Evolutionary conservation across 2,113 vertebrate species (phyloP), one percentile per base, ranked within the genome.

Genomic region (Rutilus rutilus): DNA sequence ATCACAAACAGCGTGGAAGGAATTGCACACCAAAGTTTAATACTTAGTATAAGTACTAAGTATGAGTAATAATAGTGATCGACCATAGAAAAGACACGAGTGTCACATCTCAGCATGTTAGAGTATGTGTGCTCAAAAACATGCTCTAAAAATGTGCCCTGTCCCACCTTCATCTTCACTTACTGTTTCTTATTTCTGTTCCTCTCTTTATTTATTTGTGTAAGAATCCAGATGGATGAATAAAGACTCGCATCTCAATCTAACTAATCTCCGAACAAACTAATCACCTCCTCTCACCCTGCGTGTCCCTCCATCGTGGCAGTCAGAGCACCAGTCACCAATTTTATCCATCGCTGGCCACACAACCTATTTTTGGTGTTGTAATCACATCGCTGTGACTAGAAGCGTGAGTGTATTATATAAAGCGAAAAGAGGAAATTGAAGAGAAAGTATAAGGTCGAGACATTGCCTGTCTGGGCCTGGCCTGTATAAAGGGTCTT

Each of bases 301-400:
- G 50, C 64, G 78, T 7, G 30, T 81, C 59, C 59, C 45, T 84
- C 74, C 69, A 83, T 78, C n/a, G 45, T 47, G 80, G 25, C 77
- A 78, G 81, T 45, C 39, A 65, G 80, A 79, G 75, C 57, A 67
- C 67, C 47, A 74, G 36, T 79, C 83, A 60, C 81, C 60, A 86
- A 67, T 88, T 88, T 76, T 52, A 84, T 77, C 71, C 77, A 60
- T 79, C 85, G 79, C 27, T 88, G 59, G 27, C 65, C 64, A 73
- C 74, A 79, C 76, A 67, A 60, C 25, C 64, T 45, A 75, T 84
- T 86, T 60, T 52, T 67, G 75, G 60, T 67, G 75, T 57, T 86
- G 42, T 86, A 60, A 79, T 65, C 82, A 78, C 67, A 82, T 81
- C 67, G 77, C 67, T 67, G 67, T 67, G 67, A 82, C 67, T 60